Percentiles rank a stretch among this genome's conserved stretches.
phyloP scores from a whole-genome alignment of 1,140 invertebrate species.

The Zeugodacus cucurbitae region DNA sequence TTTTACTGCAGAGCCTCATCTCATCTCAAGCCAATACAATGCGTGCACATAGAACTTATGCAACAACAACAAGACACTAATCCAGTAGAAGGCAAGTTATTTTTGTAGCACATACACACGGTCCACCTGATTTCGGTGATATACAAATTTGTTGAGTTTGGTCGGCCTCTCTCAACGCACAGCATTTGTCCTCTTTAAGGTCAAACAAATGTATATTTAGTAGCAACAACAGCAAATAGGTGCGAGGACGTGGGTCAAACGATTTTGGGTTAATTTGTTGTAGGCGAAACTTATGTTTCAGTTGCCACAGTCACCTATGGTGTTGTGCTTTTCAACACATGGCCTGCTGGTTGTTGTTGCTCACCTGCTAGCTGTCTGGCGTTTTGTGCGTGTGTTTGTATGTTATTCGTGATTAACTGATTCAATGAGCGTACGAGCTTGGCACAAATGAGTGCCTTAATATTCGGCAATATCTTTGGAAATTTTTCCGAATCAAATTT shows the following conservation, averaged over 20 bases:
- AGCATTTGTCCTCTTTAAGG: background rate
- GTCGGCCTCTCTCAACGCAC: background rate
- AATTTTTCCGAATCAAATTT: slow-evolving; percentile 34
- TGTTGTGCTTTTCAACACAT: background rate
- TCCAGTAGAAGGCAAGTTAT: background rate
- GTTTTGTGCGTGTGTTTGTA: background rate
- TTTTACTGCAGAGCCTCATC: background rate
- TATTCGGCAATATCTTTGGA: background rate
- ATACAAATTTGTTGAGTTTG: background rate
- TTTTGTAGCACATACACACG: background rate
- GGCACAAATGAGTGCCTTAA: background rate
- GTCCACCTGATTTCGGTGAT: background rate
- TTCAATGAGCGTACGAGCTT: background rate
- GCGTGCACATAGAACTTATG: background rate
- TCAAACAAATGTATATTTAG: background rate
- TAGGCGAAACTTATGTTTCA: background rate
- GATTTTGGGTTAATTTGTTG: slow-evolving; percentile 20
- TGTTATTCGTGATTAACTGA: slow-evolving; percentile 14
- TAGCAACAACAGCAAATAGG: background rate
- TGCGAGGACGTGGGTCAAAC: background rate
- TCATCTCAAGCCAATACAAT: background rate
- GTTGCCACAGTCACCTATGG: background rate
- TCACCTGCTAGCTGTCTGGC: background rate
- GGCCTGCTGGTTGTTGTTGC: background rate
- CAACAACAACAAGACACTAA: background rate